These are phyloP conservation scores for Salvelinus alpinus DNA, from an alignment of 2,113 vertebrate genomes.

Conservation along the genomic window DNA sequence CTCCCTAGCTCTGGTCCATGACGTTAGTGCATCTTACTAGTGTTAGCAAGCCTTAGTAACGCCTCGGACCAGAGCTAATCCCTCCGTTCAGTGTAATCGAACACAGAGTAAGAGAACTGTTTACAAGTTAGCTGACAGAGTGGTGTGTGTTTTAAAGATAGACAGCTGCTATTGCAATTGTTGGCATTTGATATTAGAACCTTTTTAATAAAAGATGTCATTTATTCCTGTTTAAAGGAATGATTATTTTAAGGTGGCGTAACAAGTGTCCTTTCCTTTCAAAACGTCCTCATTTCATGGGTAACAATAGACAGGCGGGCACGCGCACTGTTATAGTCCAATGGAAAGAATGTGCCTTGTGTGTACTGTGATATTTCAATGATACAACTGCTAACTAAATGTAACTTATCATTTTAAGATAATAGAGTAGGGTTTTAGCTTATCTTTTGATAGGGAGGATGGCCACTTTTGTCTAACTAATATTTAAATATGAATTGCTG, in stretches of 20 bases:
- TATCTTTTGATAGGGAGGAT: constrained; percentile 33
- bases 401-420: constrained; percentile 13
- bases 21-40: too few relatives aligned
- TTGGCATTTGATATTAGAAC: constrained; percentile 58
- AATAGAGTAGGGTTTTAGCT: constrained; percentile 9
- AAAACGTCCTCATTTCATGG: constrained; percentile 38
- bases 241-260: constrained; percentile 53
- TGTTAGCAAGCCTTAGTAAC: too few relatives aligned
- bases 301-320: constrained; percentile 43
- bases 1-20: not conserved
- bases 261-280: constrained; percentile 34
- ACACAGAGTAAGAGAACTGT: constrained; percentile 12
- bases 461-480: constrained; percentile 55
- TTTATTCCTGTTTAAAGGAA: constrained; percentile 82
- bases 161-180: constrained; percentile 56
- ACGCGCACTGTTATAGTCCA: constrained; percentile 63
- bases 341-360: constrained; percentile 21
- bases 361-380: constrained; percentile 22
- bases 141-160: constrained; percentile 7
- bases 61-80: not conserved
- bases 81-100: not conserved
- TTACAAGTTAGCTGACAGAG: constrained; percentile 31
- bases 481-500: constrained; percentile 67
- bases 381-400: constrained; percentile 36
- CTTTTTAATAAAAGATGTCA: constrained; percentile 71